Evolutionary conservation across 2,888 invertebrate genomes (phyloP), one percentile per base, ranked within the genome.

Genomic region (Chironomus tentans): DNA sequence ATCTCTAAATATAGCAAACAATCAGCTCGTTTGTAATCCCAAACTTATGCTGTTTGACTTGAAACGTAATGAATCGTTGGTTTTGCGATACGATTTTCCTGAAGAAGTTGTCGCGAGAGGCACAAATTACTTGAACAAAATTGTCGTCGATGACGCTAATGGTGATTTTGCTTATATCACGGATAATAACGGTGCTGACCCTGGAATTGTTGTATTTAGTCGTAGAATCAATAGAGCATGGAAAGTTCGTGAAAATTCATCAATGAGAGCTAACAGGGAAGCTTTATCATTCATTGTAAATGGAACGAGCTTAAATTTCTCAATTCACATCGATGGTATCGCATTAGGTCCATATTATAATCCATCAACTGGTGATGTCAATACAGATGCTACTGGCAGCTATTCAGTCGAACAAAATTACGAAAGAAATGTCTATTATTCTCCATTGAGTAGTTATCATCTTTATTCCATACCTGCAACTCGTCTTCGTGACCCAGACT

Each of bases 151-250:
- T 80, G 87, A 89, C 80, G 88, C 89, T 76, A 89, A 89, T 79
- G 86, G 87, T 22, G 87, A 86, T 38, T 88, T 87, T 80, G 91
- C 91, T 1, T 92, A 91, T 80, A 91, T 92, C 50, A 90, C 90
- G 0, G 92, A 92, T 82, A 89, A 88, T 80, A 88, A 89, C 80
- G 87, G 86, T 1, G 83, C 84, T 0, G 90, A 91, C 83, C 91
- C 91, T 5, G 91, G 91, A 47, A 87, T 92, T 77, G 88, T 92
- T 77, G 91, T 92, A 7, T 92, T 88, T 82, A 89, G 89, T 1
- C 83, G 88, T 61, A 84, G 85, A 77, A 87, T 90, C 79, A 87
- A 88, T 78, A 87, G 86, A 76, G 87, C 90, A 7, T 92, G 92
- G 91, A 91, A 91, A 82, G 83, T 92, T 75, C 87, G 89, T 2